Evolutionary conservation across 2,797 vertebrate genomes (phyloP).

Genomic region (Malurus leucopterus): DNA sequence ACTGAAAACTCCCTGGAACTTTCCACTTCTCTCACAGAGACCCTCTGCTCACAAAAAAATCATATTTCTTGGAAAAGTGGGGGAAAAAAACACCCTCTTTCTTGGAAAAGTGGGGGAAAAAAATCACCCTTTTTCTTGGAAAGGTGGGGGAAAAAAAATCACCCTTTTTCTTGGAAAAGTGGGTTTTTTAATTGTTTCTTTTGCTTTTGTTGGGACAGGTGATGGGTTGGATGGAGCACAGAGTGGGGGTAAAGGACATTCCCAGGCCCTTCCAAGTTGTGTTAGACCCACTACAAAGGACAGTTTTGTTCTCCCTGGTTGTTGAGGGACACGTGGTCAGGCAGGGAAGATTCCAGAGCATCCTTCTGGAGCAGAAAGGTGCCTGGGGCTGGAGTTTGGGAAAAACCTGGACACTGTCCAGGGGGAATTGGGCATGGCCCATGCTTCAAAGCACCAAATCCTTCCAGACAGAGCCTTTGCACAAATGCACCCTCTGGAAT

Average conservation of each 20-base stretch:
- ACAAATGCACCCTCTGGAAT: not conserved
- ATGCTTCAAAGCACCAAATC: not conserved
- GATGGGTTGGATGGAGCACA: not conserved
- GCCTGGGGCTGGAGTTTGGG: not conserved
- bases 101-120: too few relatives aligned
- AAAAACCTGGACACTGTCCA: not conserved
- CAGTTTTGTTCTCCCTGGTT: rapidly evolving
- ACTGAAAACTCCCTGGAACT: not conserved
- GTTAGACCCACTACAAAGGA: not conserved
- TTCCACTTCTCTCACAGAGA: not conserved
- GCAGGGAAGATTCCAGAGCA: not conserved
- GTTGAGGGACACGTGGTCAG: not conserved
- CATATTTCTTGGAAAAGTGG: not conserved
- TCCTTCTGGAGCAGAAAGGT: not conserved
- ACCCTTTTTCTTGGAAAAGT: not conserved
- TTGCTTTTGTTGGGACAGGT: not conserved
- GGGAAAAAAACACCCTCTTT: rapidly evolving
- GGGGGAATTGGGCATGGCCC: not conserved
- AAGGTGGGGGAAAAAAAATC: rapidly evolving
- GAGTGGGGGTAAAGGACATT: not conserved
- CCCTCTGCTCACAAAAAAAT: not conserved
- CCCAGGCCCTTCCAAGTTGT: not conserved
- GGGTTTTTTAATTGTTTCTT: rapidly evolving
- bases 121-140: not conserved
- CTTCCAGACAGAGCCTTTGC: not conserved